Conservation (phyloP, 2,888 invertebrate species). For the Tolmerus cingulatus region DNA sequence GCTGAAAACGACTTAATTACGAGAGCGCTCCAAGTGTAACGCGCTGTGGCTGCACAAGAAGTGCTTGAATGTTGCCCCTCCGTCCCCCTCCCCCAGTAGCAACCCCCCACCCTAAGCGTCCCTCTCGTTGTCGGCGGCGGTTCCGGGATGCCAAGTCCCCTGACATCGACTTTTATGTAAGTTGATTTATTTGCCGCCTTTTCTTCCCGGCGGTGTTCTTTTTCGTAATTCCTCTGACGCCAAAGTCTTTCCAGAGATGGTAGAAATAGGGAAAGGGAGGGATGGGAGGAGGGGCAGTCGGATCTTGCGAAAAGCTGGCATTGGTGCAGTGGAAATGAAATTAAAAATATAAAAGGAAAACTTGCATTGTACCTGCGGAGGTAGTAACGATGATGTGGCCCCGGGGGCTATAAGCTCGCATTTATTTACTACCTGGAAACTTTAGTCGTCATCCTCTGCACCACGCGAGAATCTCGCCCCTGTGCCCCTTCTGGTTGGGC, state of each 20-base stretch:
- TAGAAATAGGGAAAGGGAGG: no score
- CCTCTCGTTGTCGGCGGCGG: neutral
- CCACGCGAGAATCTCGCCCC: neutral
- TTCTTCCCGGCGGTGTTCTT: neutral
- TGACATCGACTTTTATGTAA: conserved; percentile 1
- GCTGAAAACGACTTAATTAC: conserved; percentile 37
- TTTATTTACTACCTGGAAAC: conserved; percentile 22
- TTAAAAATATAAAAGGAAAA: conserved; percentile 11
- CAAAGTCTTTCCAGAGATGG: neutral
- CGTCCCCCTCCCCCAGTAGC: neutral
- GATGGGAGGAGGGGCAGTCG: neutral
- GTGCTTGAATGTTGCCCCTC: neutral
- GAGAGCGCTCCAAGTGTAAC: conserved; percentile 45
- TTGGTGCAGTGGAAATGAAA: conserved; percentile 1
- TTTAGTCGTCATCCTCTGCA: neutral
- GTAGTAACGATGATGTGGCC: neutral
- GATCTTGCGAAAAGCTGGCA: neutral
- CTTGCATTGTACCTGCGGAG: conserved; percentile 5
- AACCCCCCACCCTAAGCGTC: neutral
- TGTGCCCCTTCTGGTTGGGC: neutral
- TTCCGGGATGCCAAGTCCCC: neutral
- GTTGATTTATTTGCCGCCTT: conserved; percentile 34
- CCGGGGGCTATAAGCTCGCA: conserved; percentile 3
- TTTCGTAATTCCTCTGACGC: neutral
- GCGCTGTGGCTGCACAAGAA: neutral